Conservation (phyloP, 2,797 vertebrate species). For the Ibycter americanus region DNA sequence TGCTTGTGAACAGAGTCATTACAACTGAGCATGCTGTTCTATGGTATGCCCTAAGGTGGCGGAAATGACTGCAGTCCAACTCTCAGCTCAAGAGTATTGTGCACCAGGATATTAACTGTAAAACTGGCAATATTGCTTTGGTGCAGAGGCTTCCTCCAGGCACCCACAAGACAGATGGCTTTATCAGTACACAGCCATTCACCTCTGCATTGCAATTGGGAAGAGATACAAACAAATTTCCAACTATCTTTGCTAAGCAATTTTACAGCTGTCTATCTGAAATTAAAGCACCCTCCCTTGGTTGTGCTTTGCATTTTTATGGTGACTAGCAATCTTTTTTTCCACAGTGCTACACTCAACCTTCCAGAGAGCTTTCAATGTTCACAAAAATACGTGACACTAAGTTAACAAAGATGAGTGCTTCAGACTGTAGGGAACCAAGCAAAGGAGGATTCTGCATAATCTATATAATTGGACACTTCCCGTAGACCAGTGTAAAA, state of each 20-base stretch:
- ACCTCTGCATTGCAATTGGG: slow-evolving; percentile 31
- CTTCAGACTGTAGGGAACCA: neutral
- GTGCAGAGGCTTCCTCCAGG: slow-evolving; percentile 32
- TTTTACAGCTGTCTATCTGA: slow-evolving; percentile 46
- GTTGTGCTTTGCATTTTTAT: slow-evolving; percentile 45
- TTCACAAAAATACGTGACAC: neutral
- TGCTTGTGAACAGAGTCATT: slow-evolving; percentile 24
- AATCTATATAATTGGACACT: neutral
- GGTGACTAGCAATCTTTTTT: neutral
- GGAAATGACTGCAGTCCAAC: neutral
- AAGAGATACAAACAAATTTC: slow-evolving; percentile 29
- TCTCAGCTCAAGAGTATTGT: slow-evolving; percentile 6
- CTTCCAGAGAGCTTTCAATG: neutral
- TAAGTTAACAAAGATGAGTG: neutral
- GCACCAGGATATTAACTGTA: slow-evolving; percentile 49
- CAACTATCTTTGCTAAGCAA: slow-evolving; percentile 21
- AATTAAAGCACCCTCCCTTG: slow-evolving; percentile 36
- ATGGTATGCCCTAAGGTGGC: neutral
- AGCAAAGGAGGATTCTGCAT: neutral
- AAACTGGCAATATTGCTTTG: slow-evolving; percentile 32
- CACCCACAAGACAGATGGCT: slow-evolving; percentile 46
- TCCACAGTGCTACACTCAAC: neutral
- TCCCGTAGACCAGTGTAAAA: neutral
- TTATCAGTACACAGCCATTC: slow-evolving; percentile 44
- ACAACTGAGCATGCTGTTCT: neutral